Percentiles rank a stretch among this genome's conserved stretches.
phyloP scores from a whole-genome alignment of 2,797 vertebrate genomes.

The Pogonophryne albipinna region DNA sequence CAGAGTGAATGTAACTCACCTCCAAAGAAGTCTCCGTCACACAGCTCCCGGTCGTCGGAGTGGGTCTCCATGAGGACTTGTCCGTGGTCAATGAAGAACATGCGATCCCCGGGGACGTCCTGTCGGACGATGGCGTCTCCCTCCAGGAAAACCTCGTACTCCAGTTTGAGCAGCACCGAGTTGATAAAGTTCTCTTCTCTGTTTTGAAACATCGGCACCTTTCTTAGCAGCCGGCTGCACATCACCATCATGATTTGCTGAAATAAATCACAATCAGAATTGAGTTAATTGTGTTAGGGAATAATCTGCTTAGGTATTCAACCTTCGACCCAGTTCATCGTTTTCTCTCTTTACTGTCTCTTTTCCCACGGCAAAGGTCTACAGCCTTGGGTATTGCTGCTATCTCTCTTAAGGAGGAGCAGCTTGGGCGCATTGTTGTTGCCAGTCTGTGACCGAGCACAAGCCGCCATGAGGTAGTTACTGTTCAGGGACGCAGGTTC shows the following conservation, averaged over 20 bases:
- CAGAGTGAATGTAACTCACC: constrained; percentile 53
- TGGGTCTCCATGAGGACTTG: constrained; percentile 78
- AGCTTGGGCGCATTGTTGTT: too few species aligned
- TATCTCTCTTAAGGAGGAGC: too few species aligned
- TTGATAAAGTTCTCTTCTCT: constrained; percentile 77
- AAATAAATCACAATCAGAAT: not conserved
- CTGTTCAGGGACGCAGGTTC: too few species aligned
- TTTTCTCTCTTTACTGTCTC: too few species aligned
- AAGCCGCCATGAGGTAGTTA: too few species aligned
- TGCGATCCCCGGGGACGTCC: constrained; percentile 71
- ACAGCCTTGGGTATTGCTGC: too few species aligned
- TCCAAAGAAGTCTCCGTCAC: constrained; percentile 84
- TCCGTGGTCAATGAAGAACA: constrained; percentile 83
- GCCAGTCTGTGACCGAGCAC: too few species aligned
- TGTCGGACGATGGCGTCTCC: constrained; percentile 70
- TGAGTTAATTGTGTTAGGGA: too few species aligned
- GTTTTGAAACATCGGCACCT: constrained; percentile 78
- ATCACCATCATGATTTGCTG: constrained; percentile 78
- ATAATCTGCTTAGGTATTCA: too few species aligned
- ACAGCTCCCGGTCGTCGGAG: constrained; percentile 71
- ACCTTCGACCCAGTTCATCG: too few species aligned
- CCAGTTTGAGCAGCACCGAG: constrained; percentile 66
- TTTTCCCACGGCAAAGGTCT: too few species aligned
- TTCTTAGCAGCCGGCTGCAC: constrained; percentile 76
- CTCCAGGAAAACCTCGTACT: constrained; percentile 77